phyloP scores from a whole-genome alignment of 2,888 invertebrate genomes.

The Nemoura dubitans region DNA sequence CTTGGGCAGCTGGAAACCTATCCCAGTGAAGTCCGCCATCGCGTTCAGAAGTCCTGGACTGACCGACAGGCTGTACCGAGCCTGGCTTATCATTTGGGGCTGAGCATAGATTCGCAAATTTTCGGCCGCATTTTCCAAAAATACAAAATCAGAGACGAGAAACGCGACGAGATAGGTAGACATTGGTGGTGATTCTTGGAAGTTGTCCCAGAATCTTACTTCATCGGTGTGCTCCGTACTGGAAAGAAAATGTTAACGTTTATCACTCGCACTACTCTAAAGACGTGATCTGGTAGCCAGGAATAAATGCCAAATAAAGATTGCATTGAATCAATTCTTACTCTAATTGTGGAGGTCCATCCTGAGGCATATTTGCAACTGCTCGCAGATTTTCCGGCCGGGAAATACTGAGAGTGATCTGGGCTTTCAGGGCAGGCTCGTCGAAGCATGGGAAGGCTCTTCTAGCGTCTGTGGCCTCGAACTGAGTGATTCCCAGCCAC shows the following conservation, averaged over 20 bases:
- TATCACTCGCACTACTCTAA: neutral
- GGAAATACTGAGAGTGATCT: slow-evolving; percentile 55
- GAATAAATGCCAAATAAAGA: no score
- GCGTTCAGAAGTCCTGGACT: slow-evolving; percentile 56
- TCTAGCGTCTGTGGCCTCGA: slow-evolving; percentile 58
- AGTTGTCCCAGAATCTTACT: slow-evolving; percentile 23
- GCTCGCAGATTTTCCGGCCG: slow-evolving; percentile 57
- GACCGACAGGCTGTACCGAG: slow-evolving; percentile 61
- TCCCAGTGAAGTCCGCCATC: slow-evolving; percentile 59
- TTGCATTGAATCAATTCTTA: no score
- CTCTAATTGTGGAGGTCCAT: neutral
- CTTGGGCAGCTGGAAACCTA: slow-evolving; percentile 60
- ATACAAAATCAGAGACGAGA: slow-evolving; percentile 46
- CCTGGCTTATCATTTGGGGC: slow-evolving; percentile 53
- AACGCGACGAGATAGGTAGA: slow-evolving; percentile 46
- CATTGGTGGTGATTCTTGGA: slow-evolving; percentile 27
- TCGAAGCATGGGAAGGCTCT: slow-evolving; percentile 60
- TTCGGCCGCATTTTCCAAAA: slow-evolving; percentile 36
- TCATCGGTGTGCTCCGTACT: slow-evolving; percentile 28
- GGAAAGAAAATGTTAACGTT: slow-evolving; percentile 18
- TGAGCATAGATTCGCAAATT: slow-evolving; percentile 35
- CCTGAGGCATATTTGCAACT: slow-evolving; percentile 64
- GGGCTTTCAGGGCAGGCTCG: slow-evolving; percentile 59
- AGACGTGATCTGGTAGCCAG: no score
- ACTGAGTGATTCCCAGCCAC: slow-evolving; percentile 60